Base-by-base conservation (phyloP, 2,888 invertebrate species). In the Celastrina argiolus region DNA sequence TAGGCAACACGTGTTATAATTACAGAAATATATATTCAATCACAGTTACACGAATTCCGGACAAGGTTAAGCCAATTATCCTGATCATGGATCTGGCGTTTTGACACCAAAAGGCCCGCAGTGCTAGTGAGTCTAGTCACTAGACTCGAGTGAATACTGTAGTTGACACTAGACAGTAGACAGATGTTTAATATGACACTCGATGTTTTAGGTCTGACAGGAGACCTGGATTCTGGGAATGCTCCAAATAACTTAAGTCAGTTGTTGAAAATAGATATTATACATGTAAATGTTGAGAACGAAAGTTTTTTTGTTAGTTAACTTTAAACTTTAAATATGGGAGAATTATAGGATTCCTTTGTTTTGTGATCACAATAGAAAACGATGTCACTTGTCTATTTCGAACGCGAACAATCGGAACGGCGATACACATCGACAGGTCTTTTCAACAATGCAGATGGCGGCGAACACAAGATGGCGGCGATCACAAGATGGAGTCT, bases 161-260 rank as follows among this genome's bases (percentile, higher is more conserved):
- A n/a, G n/a, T n/a, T 36, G 36, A 36, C 36, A 36, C 36, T 36
- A 36, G 14, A 51, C 51, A 51, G 12, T 1, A 51, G 51, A 26
- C 51, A 51, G 51, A 51, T 51, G 51, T 51, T 51, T 51, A 51
- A 22, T 51, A 22, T 51, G 51, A 51, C 22, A 51, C 14, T 26
- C 12, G 51, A 51, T 5, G 26, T 51, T 51, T 51, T 51, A 12
- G 22, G 51, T 51, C 51, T 26, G 22, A 26, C 51, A 12, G 51
- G 12, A 51, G 51, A 51, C 51, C 51, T 51, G 51, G 22, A 22
- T 51, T 51, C 51, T 51, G 12, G 5, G 22, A 51, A 22, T 51
- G 14, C 22, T 14, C 22, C 26, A 22, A 45, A 45, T 42, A 45
- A 8, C 0, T 18, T 12, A 5, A 18, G 22, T 51, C 22, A 51